Evolutionary conservation across 1,140 invertebrate genomes (phyloP).

Genomic region (Amyelois transitella): DNA sequence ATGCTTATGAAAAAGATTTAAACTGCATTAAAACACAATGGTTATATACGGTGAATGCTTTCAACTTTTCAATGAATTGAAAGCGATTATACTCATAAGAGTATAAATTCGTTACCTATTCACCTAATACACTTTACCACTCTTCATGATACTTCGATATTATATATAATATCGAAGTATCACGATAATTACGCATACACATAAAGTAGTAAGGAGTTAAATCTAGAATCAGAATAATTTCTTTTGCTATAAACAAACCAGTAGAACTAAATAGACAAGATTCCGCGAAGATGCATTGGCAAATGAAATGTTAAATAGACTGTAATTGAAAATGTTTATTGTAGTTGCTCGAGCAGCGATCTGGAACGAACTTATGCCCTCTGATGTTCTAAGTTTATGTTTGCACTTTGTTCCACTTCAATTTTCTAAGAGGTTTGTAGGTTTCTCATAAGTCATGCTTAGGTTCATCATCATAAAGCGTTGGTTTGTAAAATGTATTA

Average conservation of each 20-base stretch:
- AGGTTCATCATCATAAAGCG: no score
- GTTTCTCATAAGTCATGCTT: neutral
- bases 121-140: no score
- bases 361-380: neutral
- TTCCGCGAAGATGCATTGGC: neutral
- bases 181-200: no score
- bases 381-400: neutral
- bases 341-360: neutral
- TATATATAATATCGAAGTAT: no score
- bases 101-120: no score
- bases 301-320: neutral
- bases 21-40: slow-evolving; percentile 16
- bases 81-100: no score
- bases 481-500: no score
- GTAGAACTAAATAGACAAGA: neutral
- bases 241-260: neutral
- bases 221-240: no score
- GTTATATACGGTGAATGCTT: no score
- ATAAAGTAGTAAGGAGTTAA: no score
- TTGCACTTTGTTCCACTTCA: neutral
- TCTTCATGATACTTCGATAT: no score
- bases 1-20: slow-evolving; percentile 47
- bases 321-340: neutral
- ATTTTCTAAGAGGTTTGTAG: neutral
- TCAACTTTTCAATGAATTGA: no score